phyloP scores from a whole-genome alignment of 2,888 invertebrate genomes.

The Tanypteryx hageni region DNA sequence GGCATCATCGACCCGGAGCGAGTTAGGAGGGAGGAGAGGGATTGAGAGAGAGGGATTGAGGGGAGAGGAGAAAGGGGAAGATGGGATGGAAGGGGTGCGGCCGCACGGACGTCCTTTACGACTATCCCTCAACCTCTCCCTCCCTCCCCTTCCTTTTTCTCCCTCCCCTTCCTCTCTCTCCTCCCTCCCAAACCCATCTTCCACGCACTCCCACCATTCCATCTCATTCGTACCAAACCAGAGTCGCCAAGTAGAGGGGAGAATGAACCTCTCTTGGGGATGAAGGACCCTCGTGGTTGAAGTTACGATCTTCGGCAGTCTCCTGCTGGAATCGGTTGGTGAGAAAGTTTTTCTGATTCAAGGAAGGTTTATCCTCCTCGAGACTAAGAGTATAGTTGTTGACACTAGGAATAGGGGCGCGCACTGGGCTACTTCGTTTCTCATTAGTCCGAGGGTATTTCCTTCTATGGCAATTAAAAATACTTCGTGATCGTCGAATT shows the following conservation, averaged over 20 bases:
- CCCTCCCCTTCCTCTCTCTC: too few species aligned
- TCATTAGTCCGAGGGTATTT: not conserved
- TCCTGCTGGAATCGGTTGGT: constrained; percentile 19
- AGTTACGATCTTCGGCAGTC: not conserved
- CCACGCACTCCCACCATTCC: not conserved
- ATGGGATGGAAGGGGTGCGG: not conserved
- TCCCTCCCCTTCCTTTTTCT: not conserved
- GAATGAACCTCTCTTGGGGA: not conserved
- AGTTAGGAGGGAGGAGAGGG: too few species aligned
- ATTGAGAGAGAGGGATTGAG: too few species aligned
- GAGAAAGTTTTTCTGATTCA: not conserved
- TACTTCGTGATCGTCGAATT: not conserved
- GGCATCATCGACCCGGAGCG: constrained; percentile 30
- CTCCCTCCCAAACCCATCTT: not conserved
- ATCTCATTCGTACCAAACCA: constrained; percentile 32
- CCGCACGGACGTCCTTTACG: not conserved
- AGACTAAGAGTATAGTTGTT: too few species aligned
- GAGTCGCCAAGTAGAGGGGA: not conserved
- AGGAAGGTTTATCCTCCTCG: not conserved
- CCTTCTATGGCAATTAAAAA: not conserved
- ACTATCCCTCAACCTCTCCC: not conserved
- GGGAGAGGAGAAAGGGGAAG: not conserved
- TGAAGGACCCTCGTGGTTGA: not conserved
- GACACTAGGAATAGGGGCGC: not conserved
- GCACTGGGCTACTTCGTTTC: not conserved